phyloP scores from a whole-genome alignment of 2,797 vertebrate species.

The Muraenolepis orangiensis region DNA sequence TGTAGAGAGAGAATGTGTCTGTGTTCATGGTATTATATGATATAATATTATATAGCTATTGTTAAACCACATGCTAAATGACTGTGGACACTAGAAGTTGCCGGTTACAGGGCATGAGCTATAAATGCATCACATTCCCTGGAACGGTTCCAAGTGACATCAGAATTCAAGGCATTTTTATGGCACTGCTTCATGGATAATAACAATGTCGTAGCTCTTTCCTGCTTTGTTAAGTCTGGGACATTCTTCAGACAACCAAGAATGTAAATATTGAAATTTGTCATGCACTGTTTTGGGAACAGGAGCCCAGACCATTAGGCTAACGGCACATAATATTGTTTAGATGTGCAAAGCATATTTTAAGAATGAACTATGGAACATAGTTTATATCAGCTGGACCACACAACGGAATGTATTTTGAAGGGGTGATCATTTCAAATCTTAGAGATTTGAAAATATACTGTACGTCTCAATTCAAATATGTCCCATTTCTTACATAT shows the following conservation, averaged over 20 bases:
- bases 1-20: not conserved
- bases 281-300: conserved; percentile 66
- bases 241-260: conserved; percentile 75
- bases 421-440: conserved; percentile 1
- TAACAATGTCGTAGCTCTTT: conserved; percentile 67
- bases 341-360: conserved; percentile 59
- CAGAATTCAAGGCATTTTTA: conserved; percentile 55
- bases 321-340: conserved; percentile 70
- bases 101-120: conserved; percentile 46
- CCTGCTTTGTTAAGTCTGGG: conserved; percentile 74
- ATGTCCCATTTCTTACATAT: not conserved
- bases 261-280: conserved; percentile 89
- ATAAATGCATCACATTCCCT: conserved; percentile 57
- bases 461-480: not conserved
- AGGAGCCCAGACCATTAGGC: conserved; percentile 56
- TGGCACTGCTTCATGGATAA: conserved; percentile 72
- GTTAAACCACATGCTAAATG: not conserved
- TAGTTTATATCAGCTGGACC: conserved; percentile 35
- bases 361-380: conserved; percentile 64
- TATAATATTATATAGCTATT: not conserved
- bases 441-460: not conserved
- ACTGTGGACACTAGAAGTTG: conserved; percentile 22
- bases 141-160: conserved; percentile 56
- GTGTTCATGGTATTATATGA: not conserved
- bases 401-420: conserved; percentile 26